A percentile compares a stretch with the other conserved stretches of the same genome.
Evolutionary conservation across 2,113 vertebrate genomes (phyloP).

Genomic region (Paradoxurus hermaphroditus): DNA sequence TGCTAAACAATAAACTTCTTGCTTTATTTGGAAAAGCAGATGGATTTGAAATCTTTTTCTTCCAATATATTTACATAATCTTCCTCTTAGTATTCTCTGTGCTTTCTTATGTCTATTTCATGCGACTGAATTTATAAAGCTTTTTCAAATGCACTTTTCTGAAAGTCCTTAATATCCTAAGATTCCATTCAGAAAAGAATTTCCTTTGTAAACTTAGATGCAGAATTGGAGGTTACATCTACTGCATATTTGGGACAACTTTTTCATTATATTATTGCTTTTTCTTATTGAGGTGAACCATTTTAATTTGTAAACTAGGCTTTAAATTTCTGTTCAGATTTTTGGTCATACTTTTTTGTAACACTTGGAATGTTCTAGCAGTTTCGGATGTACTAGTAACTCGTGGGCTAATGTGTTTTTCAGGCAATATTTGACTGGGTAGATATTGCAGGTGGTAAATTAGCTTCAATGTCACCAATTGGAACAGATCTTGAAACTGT

Average conservation of each 20-base stretch:
- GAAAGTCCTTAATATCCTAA: not conserved
- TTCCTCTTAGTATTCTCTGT: not conserved
- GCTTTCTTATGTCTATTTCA: not conserved
- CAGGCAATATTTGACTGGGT: conserved; percentile 99
- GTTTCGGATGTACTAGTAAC: not conserved
- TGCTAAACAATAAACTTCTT: not conserved
- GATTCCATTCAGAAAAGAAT: not conserved
- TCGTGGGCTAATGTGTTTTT: conserved; percentile 63
- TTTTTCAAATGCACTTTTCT: not conserved
- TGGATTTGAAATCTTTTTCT: not conserved
- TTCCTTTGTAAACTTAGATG: not conserved
- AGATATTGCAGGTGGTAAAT: conserved; percentile 94
- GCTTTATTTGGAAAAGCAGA: conserved; percentile 1
- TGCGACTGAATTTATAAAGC: not conserved
- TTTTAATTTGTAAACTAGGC: not conserved
- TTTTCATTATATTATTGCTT: not conserved
- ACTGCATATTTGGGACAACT: not conserved
- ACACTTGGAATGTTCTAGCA: not conserved
- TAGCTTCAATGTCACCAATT: conserved; percentile 96
- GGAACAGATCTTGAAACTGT: conserved; percentile 99
- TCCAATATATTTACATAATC: not conserved
- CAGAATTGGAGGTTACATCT: not conserved
- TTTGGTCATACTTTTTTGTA: not conserved
- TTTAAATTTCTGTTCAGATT: not conserved
- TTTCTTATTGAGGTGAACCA: not conserved